Percentiles rank a stretch among this genome's conserved stretches.
Conservation (phyloP, 2,888 invertebrate genomes). For the Aphidius colemani region DNA sequence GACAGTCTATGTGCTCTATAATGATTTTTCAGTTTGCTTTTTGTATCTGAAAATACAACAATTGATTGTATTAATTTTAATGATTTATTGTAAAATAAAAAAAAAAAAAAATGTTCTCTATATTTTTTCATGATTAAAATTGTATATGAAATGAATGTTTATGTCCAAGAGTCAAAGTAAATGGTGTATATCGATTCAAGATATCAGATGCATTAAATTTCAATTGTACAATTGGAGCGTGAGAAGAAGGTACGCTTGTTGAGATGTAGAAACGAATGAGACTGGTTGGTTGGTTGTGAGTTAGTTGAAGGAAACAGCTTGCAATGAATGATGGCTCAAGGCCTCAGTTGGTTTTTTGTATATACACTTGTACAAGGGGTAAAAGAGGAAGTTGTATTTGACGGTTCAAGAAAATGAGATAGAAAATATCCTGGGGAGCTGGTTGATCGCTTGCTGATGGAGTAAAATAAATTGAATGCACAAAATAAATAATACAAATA, state of each 20-base stretch:
- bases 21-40: constrained; percentile 89
- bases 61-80: not conserved
- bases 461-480: constrained; percentile 26
- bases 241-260: constrained; percentile 15
- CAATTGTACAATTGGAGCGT: constrained; percentile 17
- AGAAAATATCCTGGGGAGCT: not conserved
- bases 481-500: constrained; percentile 16
- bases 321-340: not conserved
- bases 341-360: too few species aligned
- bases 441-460: constrained; percentile 24
- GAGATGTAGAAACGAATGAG: constrained; percentile 10
- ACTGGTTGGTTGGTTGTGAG: constrained; percentile 1
- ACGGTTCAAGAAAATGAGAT: constrained; percentile 5
- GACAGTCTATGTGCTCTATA: constrained; percentile 92
- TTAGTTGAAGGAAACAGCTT: not conserved
- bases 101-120: not conserved
- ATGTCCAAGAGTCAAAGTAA: not conserved
- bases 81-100: not conserved
- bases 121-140: not conserved
- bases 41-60: constrained; percentile 69
- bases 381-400: constrained; percentile 6
- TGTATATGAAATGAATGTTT: not conserved
- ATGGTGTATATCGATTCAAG: not conserved
- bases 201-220: constrained; percentile 5
- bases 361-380: not conserved